Evolutionary conservation across 2,888 invertebrate genomes (phyloP).

Genomic region (Netelia melanura): DNA sequence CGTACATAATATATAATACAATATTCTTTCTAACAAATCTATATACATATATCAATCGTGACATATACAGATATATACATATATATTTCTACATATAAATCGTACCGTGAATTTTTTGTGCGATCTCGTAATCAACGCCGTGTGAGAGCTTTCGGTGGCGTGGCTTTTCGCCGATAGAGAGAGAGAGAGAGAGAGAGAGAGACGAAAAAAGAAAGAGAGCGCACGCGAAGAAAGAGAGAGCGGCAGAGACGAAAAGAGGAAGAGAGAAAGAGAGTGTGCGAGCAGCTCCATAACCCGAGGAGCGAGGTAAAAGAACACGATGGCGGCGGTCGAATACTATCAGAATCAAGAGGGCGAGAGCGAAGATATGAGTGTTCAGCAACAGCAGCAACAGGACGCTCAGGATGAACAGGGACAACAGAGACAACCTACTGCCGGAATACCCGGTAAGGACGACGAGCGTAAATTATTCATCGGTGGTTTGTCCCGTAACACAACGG

Average conservation of each 20-base stretch:
- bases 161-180: slow-evolving; percentile 42
- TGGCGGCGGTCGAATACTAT: slow-evolving; percentile 83
- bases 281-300: slow-evolving; percentile 61
- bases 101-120: slow-evolving; percentile 7
- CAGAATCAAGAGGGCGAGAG: slow-evolving; percentile 78
- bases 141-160: slow-evolving; percentile 48
- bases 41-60: neutral
- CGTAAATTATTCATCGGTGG: slow-evolving; percentile 89
- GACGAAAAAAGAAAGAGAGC: slow-evolving; percentile 1
- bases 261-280: slow-evolving; percentile 41
- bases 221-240: slow-evolving; percentile 25
- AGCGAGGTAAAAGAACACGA: slow-evolving; percentile 73
- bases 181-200: slow-evolving; percentile 13
- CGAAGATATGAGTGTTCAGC: slow-evolving; percentile 71
- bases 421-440: slow-evolving; percentile 82
- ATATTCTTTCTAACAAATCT: slow-evolving; percentile 10
- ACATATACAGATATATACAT: neutral
- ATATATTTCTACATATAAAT: slow-evolving; percentile 9
- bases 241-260: slow-evolving; percentile 31
- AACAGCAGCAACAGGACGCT: slow-evolving; percentile 71
- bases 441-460: slow-evolving; percentile 85
- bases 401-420: slow-evolving; percentile 73
- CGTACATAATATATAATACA: slow-evolving; percentile 21
- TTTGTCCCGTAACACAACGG: slow-evolving; percentile 87
- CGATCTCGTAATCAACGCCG: slow-evolving; percentile 42